Evolutionary conservation across 1,140 invertebrate species (phyloP), one percentile per base, ranked within the genome.

Genomic region (Drosophila saltans): DNA sequence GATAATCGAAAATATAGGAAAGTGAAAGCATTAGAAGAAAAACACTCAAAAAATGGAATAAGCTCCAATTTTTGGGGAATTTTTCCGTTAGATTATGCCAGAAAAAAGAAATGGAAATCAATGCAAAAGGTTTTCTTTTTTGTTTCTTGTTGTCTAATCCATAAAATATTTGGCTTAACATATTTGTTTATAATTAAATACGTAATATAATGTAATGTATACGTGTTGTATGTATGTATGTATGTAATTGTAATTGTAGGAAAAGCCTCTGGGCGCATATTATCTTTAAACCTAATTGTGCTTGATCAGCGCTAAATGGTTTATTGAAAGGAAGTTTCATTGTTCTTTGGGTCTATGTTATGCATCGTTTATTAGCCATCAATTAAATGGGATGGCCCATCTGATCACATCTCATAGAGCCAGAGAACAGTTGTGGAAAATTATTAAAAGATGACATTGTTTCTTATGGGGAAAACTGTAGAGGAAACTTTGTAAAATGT

Each of bases 101-200:
- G 52, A 26, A 11, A 8, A 48, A 41, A 11, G 21, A 70, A 30
- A 59, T 52, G n/a, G 1, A 70, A 40, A 43, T 52, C 21, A 26
- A 52, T 52, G 45, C 45, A 8, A 52, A 52, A 52, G 21, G 7
- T 52, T 52, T 26, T 52, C 8, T 43, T 16, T 16, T 16, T 16
- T 16, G 16, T 16, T 16, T 43, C 41, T 43, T 43, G 41, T 43
- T 43, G 11, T 43, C 74, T 82, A 77, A 80, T 55, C 65, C 36
- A 74, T 88, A 83, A 86, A 83, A 74, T 88, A 88, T 83, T 88
- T 89, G 84, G 83, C 83, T 88, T 88, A 86, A 86, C 67, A 75
- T 86, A 89, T 83, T 45, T 73, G 73, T 80, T 89, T 89, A 89
- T 89, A 78, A 78, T 88, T 83, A 88, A 83, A 83, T 89, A 89